A percentile compares a stretch with the other conserved stretches of the same genome.
These are phyloP conservation scores for Neoitamus cyanurus DNA, from an alignment of 2,888 invertebrate genomes.

Conservation along the genomic window DNA sequence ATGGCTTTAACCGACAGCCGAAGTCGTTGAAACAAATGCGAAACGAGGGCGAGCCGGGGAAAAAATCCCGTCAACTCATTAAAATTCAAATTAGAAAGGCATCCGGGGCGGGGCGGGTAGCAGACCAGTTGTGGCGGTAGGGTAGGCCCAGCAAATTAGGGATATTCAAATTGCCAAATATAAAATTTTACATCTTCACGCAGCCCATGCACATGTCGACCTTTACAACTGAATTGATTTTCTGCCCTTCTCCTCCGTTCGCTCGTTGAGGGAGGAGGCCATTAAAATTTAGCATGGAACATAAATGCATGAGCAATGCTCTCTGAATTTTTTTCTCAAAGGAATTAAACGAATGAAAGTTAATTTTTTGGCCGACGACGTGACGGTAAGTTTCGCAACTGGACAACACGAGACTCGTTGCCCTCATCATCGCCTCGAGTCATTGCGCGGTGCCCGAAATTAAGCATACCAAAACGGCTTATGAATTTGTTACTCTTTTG, in stretches of 20 bases:
- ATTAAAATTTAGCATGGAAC: not conserved
- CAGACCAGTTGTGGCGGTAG: slow-evolving; percentile 6
- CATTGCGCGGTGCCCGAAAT: not conserved
- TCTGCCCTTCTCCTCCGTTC: not conserved
- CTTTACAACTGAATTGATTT: not conserved
- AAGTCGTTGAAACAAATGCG: slow-evolving; percentile 18
- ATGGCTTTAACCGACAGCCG: not conserved
- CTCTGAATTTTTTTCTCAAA: not conserved
- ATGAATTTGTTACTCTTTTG: not conserved
- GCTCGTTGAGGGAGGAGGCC: not conserved
- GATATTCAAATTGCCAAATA: slow-evolving; percentile 34
- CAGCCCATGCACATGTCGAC: not conserved
- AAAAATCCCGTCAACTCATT: slow-evolving; percentile 24
- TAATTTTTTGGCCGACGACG: not conserved
- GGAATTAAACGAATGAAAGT: not conserved
- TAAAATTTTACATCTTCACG: not conserved
- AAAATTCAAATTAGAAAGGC: slow-evolving; percentile 27
- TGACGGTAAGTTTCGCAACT: not conserved
- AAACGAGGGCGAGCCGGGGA: not conserved
- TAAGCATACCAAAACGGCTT: not conserved
- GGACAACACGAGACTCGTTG: not conserved
- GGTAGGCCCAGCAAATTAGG: not conserved
- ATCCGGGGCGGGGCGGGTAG: not conserved
- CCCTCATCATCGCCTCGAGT: not conserved
- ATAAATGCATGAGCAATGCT: not conserved